phyloP scores from a whole-genome alignment of 2,113 vertebrate species.

The pig (Sus scrofa) region T2T-Sscrofa CM000817.6:88882001-88882500 shows the following conservation, averaged over 20 bases:
- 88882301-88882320: neutral
- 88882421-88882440: neutral
- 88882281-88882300: neutral
- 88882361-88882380: neutral
- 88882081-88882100: neutral
- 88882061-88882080: too few species aligned
- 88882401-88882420: neutral
- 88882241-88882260: neutral
- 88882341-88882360: neutral
- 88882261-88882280: neutral
- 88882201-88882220: too few species aligned
- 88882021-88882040: neutral
- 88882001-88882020: neutral
- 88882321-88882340: neutral
- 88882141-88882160: too few species aligned
- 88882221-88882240: neutral
- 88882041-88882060: neutral
- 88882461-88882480: neutral
- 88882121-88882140: neutral
- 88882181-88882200: neutral
- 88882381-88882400: neutral
- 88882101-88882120: neutral
- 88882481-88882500: neutral
- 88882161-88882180: neutral
- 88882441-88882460: neutral